Conservation (phyloP, 2,113 vertebrate genomes). For the Strix uralensis region DNA sequence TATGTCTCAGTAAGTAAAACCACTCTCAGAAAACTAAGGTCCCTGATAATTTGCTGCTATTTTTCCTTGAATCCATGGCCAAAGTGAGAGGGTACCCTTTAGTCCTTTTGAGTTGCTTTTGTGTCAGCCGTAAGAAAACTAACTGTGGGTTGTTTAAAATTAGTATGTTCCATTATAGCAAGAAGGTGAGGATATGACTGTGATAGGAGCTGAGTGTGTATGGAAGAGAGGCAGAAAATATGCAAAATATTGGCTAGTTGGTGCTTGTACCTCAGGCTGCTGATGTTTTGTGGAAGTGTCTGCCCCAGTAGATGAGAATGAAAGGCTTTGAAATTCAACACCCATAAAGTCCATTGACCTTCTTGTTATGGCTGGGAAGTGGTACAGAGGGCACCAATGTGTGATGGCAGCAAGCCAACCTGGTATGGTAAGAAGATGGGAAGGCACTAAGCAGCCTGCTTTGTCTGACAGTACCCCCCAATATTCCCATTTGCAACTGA, state of each 20-base stretch:
- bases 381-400: background rate
- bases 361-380: background rate
- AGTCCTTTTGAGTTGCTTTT: background rate
- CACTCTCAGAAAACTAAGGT: background rate
- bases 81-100: background rate
- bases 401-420: background rate
- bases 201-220: background rate
- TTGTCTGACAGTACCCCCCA: background rate
- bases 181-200: background rate
- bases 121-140: background rate
- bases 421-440: background rate
- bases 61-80: background rate
- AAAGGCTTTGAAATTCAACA: background rate
- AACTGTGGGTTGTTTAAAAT: background rate
- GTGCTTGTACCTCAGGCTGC: background rate
- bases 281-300: background rate
- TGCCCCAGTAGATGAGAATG: background rate
- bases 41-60: background rate
- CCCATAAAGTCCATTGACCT: background rate
- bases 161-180: background rate
- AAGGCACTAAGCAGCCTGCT: background rate
- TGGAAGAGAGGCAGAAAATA: background rate
- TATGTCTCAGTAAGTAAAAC: background rate
- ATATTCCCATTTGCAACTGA: background rate
- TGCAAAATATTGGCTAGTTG: fast-evolving